Percentiles rank a stretch among this genome's conserved stretches.
phyloP scores from a whole-genome alignment of 2,797 vertebrate genomes.

The Silurus lanzhouensis region DNA sequence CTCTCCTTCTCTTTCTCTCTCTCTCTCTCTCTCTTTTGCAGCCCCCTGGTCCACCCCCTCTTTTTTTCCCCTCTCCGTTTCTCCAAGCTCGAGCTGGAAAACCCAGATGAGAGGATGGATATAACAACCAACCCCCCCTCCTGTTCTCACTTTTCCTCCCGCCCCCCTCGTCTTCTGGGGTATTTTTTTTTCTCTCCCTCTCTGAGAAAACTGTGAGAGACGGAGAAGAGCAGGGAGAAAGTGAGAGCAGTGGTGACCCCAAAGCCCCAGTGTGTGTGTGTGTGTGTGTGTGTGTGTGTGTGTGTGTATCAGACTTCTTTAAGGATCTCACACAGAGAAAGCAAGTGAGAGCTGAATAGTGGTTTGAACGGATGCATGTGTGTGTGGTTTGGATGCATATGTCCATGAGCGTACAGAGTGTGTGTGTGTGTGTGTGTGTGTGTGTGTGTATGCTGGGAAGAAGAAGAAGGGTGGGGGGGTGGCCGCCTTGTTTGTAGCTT shows the following conservation, averaged over 20 bases:
- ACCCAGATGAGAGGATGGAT: constrained; percentile 56
- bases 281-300: constrained; percentile 37
- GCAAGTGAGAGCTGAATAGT: constrained; percentile 41
- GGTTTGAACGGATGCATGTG: constrained; percentile 19
- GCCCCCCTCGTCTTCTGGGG: constrained; percentile 8
- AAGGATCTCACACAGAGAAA: constrained; percentile 45
- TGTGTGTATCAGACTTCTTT: constrained; percentile 43
- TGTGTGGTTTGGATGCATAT: constrained; percentile 37
- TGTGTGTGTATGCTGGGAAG: constrained; percentile 31
- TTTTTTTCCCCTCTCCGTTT: constrained; percentile 9
- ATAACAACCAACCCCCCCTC: constrained; percentile 44
- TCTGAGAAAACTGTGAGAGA: constrained; percentile 35
- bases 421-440: constrained; percentile 34
- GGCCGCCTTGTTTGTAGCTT: constrained; percentile 88
- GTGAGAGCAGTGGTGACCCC: constrained; percentile 42
- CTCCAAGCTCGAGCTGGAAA: constrained; percentile 31
- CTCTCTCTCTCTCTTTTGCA: constrained; percentile 36
- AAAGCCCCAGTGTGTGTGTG: constrained; percentile 4
- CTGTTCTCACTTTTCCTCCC: constrained; percentile 48
- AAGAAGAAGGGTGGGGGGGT: constrained; percentile 66
- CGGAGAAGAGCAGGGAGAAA: constrained; percentile 47
- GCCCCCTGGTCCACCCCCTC: constrained; percentile 46
- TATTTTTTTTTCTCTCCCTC: constrained; percentile 34
- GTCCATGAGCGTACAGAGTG: constrained; percentile 28
- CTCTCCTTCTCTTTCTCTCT: constrained; percentile 29